phyloP scores from a whole-genome alignment of 2,888 invertebrate genomes.

The Lysandra bellargus region DNA sequence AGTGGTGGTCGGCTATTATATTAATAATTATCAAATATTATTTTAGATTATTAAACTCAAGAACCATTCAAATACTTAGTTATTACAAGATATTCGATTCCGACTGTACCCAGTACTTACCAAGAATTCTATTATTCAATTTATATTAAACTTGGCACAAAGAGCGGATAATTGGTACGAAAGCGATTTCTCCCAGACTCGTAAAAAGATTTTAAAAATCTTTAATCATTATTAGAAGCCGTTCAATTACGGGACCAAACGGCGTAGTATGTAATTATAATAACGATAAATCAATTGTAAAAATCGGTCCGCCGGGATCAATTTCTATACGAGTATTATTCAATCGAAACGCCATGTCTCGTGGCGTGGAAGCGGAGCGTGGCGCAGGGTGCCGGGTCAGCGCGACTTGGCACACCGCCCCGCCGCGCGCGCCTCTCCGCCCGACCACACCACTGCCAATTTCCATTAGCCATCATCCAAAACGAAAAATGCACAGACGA shows the following conservation, averaged over 20 bases:
- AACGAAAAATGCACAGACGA: slow-evolving; percentile 79
- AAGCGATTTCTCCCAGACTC: slow-evolving; percentile 6
- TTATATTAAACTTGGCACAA: slow-evolving; percentile 15
- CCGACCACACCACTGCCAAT: slow-evolving; percentile 77
- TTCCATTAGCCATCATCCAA: slow-evolving; percentile 80
- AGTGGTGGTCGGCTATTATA: not conserved
- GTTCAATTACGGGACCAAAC: not conserved
- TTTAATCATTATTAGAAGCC: not conserved
- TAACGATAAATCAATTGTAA: slow-evolving; percentile 11
- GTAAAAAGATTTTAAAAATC: slow-evolving; percentile 4
- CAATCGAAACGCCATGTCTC: slow-evolving; percentile 77
- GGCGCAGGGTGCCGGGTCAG: slow-evolving; percentile 76
- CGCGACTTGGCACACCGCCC: slow-evolving; percentile 76
- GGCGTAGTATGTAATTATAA: not conserved
- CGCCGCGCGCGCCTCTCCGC: slow-evolving; percentile 41
- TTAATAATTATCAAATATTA: not conserved
- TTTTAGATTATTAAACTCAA: not conserved
- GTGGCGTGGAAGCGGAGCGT: slow-evolving; percentile 69
- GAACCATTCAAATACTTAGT: not conserved
- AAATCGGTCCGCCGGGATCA: slow-evolving; percentile 50
- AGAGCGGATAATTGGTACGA: slow-evolving; percentile 12
- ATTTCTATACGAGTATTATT: slow-evolving; percentile 75
- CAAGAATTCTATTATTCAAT: slow-evolving; percentile 23
- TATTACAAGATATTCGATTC: not conserved
- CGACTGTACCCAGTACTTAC: slow-evolving; percentile 10